Base-by-base conservation (phyloP, 2,888 invertebrate species). In the Meganola albula region DNA sequence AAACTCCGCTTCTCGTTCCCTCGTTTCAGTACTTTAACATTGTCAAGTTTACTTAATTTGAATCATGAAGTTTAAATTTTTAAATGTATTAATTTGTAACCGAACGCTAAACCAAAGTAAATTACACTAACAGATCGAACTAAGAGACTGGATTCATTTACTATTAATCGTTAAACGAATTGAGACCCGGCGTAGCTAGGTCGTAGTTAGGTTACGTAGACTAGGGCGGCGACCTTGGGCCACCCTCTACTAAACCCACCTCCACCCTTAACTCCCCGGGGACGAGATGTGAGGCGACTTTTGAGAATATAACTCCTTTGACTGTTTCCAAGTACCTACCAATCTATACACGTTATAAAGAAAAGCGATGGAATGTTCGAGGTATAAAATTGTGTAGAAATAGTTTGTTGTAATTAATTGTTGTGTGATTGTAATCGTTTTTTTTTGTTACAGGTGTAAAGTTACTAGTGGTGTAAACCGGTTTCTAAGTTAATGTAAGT, bases 221-320 rank as follows among this genome's bases (percentile, higher is more conserved):
- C 74, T 70, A 74, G 79, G 77, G 71, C 76, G 80, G 74, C 63
- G 83, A 83, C 84, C 83, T 84, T 84, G 84, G 67, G 29, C 34
- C 34, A 32, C 48, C 40, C 44, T 35, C 43, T 35, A 39, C 40
- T 35, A 18, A 33, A 24, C 36, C 27, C 11, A 22, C 42, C 14
- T 29, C 36, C 45, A 34, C 34, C 43, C 39, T 34, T 34, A 45
- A 39, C 46, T 44, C 63, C 50, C 47, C 46, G 38, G 59, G 63
- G 67, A 53, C 58, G 68, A 63, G 70, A 75, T 76, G 76, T 71
- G 77, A 74, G 70, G 69, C 64, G 76, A 74, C 75, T 77, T 67
- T 64, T 71, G 67, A 76, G 63, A 63, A 72, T 57, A 59, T 57
- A n/a, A 63, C 61, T 72, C 67, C 68, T 69, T 63, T 66, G 60